Conservation (phyloP, 1,140 invertebrate genomes). For the Sitophilus oryzae region DNA sequence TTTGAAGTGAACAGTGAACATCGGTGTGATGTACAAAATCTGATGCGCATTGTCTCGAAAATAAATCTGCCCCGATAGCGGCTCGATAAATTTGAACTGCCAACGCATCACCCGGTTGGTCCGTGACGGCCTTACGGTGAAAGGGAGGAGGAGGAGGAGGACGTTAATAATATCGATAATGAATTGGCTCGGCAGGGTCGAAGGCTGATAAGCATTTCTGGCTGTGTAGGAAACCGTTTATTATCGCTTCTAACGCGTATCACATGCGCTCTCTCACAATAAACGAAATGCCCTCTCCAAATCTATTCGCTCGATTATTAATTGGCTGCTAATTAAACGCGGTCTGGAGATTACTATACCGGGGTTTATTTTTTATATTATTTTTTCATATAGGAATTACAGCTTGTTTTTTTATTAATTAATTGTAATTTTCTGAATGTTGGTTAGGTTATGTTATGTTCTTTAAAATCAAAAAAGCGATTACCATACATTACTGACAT, state of each 20-base stretch:
- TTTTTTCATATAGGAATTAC: too few species aligned
- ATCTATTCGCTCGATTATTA: conserved; percentile 3
- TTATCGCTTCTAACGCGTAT: conserved; percentile 11
- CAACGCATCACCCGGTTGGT: too few species aligned
- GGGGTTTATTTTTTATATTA: too few species aligned
- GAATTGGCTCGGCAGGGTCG: conserved; percentile 7
- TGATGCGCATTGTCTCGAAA: conserved; percentile 1
- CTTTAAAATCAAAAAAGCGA: too few species aligned
- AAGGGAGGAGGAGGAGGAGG: not conserved
- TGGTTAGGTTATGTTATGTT: too few species aligned
- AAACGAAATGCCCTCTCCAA: conserved; percentile 5
- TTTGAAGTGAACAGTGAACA: too few species aligned
- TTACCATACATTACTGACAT: too few species aligned
- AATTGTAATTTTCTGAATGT: too few species aligned
- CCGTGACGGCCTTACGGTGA: too few species aligned
- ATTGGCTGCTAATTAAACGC: conserved; percentile 11
- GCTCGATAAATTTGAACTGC: conserved; percentile 6
- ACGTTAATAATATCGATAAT: conserved; percentile 14
- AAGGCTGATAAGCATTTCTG: conserved; percentile 10
- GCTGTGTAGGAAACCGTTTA: conserved; percentile 9
- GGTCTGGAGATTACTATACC: not conserved
- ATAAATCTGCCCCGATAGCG: not conserved
- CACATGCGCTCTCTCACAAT: conserved; percentile 16
- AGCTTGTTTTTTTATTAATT: too few species aligned
- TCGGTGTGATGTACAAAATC: not conserved